Evolutionary conservation across 2,888 invertebrate species (phyloP), one percentile per base, ranked within the genome.

Genomic region (Leptinotarsa haldemani): DNA sequence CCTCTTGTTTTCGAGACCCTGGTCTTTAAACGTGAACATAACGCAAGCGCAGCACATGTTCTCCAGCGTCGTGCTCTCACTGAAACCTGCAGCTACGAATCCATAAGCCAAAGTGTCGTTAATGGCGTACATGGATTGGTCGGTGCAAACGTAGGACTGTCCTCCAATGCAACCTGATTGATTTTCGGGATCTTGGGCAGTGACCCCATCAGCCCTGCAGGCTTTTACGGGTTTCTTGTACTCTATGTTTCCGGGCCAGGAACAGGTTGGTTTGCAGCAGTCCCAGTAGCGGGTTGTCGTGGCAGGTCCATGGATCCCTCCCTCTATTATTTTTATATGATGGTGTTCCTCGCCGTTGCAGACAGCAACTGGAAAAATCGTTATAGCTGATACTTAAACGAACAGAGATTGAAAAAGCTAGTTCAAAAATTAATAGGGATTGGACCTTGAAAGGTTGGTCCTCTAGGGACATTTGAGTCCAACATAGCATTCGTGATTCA

Each of bases 1-100:
- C 56, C 76, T 67, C 73, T 80, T 80, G 15, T 73, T 76, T 25
- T 70, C 61, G 5, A 30, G 30, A 1, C 30, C 30, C 30, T 30
- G 30, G 25, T 74, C 68, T 46, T 40, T 12, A 75, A 79, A 80
- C 2, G 70, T 76, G 50, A 79, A 73, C 12, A 78, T 71, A 18
- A 81, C 65, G 69, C 80, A 81, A n/a, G 78, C 70, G 70, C 80
- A 81, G 70, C 80, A 80, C 78, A 78, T 76, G 74, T 78, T 79
- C 56, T 74, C 75, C 20, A 61, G 65, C 16, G 67, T 73, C 66
- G 74, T 70, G 13, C 61, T 70, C 61, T 72, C 74, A 40, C 69
- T 73, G 74, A 81, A 81, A 22, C 74, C 70, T 30, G 78, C 80
- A 4, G 80, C 80, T 15, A 77, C 79, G 67, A 78, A 78, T 65